Evolutionary conservation across 2,888 invertebrate genomes (phyloP).

Genomic region (Entomobrya proxima): DNA sequence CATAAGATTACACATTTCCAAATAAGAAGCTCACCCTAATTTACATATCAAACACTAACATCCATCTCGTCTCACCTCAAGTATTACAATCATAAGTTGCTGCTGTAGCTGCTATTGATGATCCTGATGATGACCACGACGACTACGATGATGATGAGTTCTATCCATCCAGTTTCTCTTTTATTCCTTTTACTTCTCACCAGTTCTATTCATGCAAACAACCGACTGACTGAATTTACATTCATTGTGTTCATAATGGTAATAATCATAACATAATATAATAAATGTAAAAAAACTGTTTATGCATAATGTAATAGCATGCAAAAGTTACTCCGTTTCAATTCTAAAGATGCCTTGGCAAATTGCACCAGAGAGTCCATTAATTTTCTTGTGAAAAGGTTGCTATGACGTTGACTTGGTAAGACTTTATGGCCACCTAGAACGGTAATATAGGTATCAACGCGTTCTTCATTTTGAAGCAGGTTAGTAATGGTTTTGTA

Average conservation of each 20-base stretch:
- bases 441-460: background rate
- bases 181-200: background rate
- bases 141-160: slow-evolving; percentile 18
- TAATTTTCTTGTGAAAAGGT: slow-evolving; percentile 45
- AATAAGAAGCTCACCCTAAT: slow-evolving; percentile 63
- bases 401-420: slow-evolving; percentile 21
- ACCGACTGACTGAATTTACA: slow-evolving; percentile 32
- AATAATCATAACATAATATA: slow-evolving; percentile 17
- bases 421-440: background rate
- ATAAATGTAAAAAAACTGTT: slow-evolving; percentile 24
- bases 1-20: slow-evolving; percentile 67
- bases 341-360: slow-evolving; percentile 42
- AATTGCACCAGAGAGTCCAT: slow-evolving; percentile 53
- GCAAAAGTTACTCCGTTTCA: slow-evolving; percentile 10
- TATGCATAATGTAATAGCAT: slow-evolving; percentile 23
- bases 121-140: background rate
- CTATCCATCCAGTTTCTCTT: slow-evolving; percentile 31
- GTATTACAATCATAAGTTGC: slow-evolving; percentile 28
- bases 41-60: slow-evolving; percentile 65
- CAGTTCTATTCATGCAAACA: slow-evolving; percentile 26
- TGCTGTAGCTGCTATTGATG: background rate
- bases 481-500: background rate
- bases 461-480: background rate
- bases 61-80: slow-evolving; percentile 36
- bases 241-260: slow-evolving; percentile 26